Base-by-base conservation (phyloP, 2,888 invertebrate genomes). In the Rhyacophila evoluta region DNA sequence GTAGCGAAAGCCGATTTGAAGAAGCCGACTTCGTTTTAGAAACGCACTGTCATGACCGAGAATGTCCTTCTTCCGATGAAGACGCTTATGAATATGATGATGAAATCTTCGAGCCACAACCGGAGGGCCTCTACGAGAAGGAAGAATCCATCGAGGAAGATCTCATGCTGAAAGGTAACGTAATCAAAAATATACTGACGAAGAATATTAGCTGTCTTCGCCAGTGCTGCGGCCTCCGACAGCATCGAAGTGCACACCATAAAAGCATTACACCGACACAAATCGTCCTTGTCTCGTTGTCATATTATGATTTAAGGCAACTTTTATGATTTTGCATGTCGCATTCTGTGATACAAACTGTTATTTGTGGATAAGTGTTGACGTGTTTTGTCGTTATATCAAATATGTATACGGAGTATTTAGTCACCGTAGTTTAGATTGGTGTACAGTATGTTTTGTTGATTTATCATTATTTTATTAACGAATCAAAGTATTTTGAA, bases 1-100 rank as follows among this genome's bases (percentile, higher is more conserved):
- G 91, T 91, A 84, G 91, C 91, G 91, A 89, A 90, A 4, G 89
- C 89, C 5, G 90, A 91, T 19, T 90, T 89, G 75, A 91, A 90
- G 1, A 91, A 91, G 84, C 91, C 91, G 1, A 91, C 55, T 27
- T 29, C n/a, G 25, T 38, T 2, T 27, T 25, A 19, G 81, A 81
- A 77, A 70, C 72, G 71, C 39, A 75, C 79, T 82, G 81, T 81
- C 83, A 82, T 73, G 84, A 84, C 55, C 82, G 80, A 28, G 83
- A 84, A 74, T 80, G 76, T 39, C 36, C 25, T 19, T 37, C 55
- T 28, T 19, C 79, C 15, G 85, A 86, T 67, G 87, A 87, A 81
- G 88, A 88, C 83, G 87, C 87, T 6, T 89, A 88, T 83, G 88
- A 87, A 81, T 88, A 88, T 83, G 89, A 89, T 84, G 88, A 88